Evolutionary conservation across 1,140 invertebrate species (phyloP), one percentile per base, ranked within the genome.

Genomic region (Aplysia californica): DNA sequence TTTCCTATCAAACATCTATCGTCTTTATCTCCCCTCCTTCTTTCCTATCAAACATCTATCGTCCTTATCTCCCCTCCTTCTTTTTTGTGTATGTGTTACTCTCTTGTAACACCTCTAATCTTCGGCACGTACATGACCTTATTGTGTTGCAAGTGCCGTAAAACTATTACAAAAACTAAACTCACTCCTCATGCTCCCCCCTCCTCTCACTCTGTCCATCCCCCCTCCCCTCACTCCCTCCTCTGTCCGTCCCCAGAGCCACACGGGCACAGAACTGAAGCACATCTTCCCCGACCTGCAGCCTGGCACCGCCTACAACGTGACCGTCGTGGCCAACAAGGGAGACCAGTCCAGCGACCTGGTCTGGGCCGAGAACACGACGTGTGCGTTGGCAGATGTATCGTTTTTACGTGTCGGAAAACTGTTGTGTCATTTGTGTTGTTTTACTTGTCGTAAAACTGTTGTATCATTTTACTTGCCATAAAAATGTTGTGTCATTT

Each of bases 221-320:
- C 41, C 73, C 1, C 44, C 56, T 38, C 33, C n/a, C n/a, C n/a
- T n/a, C n/a, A n/a, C n/a, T n/a, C n/a, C n/a, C n/a, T n/a, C n/a
- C n/a, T n/a, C n/a, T n/a, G n/a, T n/a, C n/a, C n/a, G n/a, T 55
- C 10, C 64, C 73, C 31, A 56, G 20, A 26, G 41, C 66, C 20
- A 38, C 5, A 73, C 77, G 1, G 38, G 72, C 31, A 6, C 23
- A 0, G 71, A 65, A 3, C 66, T 66, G 15, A 29, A 61, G 3
- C 67, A 61, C 39, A 36, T 58, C 23, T 79, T 84, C 36, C 74
- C 55, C n/a, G 69, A 67, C 0, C 66, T 78, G 0, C 75, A 81
- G 4, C 79, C 83, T n/a, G 83, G 83, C 0, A 74, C 80, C 74
- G 81, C 80, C 2, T 84, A 84, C 78, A 79, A 80, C 38, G 65